These are phyloP conservation scores for Ormyrus thymus DNA, from an alignment of 2,888 invertebrate genomes.

Conservation along the genomic window DNA sequence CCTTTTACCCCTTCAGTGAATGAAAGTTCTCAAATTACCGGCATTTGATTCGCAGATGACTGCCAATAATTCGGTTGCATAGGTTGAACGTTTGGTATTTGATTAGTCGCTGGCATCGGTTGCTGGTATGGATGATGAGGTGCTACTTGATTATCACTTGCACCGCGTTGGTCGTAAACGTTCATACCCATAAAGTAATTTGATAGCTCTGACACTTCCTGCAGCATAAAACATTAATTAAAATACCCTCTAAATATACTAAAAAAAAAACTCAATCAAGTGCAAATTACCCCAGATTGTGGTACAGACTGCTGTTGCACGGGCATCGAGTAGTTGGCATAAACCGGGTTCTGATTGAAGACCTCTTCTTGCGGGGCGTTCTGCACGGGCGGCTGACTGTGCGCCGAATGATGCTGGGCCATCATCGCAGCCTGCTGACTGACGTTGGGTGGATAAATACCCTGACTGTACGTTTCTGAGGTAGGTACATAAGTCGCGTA, in stretches of 20 bases:
- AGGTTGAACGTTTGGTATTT: conserved; percentile 62
- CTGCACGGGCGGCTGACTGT: conserved; percentile 61
- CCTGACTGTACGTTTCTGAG: conserved; percentile 67
- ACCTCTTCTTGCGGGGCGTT: conserved; percentile 65
- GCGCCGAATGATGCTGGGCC: conserved; percentile 61
- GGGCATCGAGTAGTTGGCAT: conserved; percentile 70
- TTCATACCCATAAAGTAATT: conserved; percentile 72
- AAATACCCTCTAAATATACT: no score
- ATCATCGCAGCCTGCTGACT: conserved; percentile 69
- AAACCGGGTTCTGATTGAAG: conserved; percentile 69
- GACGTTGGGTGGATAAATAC: conserved; percentile 62
- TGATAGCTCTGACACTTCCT: conserved; percentile 70
- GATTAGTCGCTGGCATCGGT: conserved; percentile 63
- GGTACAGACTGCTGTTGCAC: conserved; percentile 67
- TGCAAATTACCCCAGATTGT: conserved; percentile 61
- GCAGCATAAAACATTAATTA: background rate
- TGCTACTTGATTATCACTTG: conserved; percentile 65
- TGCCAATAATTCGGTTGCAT: conserved; percentile 71
- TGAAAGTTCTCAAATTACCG: conserved; percentile 58
- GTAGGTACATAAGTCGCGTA: conserved; percentile 68
- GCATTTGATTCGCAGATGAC: conserved; percentile 69
- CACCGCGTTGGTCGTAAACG: conserved; percentile 68
- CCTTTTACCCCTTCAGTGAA: background rate
- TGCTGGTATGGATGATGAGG: conserved; percentile 67
- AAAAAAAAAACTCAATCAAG: no score